Conservation (phyloP, 2,888 invertebrate genomes). For the Eulithis prunata region DNA sequence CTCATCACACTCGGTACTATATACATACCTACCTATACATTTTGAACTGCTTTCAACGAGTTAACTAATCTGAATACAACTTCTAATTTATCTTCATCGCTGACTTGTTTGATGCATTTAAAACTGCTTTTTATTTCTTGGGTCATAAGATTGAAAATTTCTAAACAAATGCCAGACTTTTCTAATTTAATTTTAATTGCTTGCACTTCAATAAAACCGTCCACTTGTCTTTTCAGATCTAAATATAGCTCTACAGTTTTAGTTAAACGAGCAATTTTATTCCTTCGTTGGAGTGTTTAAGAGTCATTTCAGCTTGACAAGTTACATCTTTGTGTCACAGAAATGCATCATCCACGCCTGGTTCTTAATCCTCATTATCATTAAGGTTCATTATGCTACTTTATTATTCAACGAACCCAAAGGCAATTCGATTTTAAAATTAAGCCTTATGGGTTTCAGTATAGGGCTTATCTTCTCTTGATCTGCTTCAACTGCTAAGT, state of each 20-base stretch:
- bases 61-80: constrained; percentile 35
- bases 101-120: constrained; percentile 9
- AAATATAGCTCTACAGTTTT: constrained; percentile 27
- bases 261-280: constrained; percentile 1
- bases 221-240: constrained; percentile 53
- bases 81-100: constrained; percentile 40
- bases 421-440: not conserved
- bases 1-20: constrained; percentile 27
- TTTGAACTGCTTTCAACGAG: constrained; percentile 35
- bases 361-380: constrained; percentile 26
- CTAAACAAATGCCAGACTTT: constrained; percentile 1
- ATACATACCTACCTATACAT: not conserved
- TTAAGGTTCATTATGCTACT: constrained; percentile 36
- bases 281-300: constrained; percentile 6
- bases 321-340: not conserved
- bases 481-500: not conserved
- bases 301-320: constrained; percentile 17
- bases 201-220: constrained; percentile 52
- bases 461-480: constrained; percentile 28
- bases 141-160: constrained; percentile 22
- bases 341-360: constrained; percentile 28
- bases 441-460: not conserved
- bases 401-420: constrained; percentile 6
- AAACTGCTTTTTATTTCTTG: constrained; percentile 21
- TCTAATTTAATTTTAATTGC: constrained; percentile 59